Percentiles rank a stretch among this genome's conserved stretches.
Evolutionary conservation across 2,888 invertebrate genomes (phyloP).

Genomic region (Barypeithes pellucidus): DNA sequence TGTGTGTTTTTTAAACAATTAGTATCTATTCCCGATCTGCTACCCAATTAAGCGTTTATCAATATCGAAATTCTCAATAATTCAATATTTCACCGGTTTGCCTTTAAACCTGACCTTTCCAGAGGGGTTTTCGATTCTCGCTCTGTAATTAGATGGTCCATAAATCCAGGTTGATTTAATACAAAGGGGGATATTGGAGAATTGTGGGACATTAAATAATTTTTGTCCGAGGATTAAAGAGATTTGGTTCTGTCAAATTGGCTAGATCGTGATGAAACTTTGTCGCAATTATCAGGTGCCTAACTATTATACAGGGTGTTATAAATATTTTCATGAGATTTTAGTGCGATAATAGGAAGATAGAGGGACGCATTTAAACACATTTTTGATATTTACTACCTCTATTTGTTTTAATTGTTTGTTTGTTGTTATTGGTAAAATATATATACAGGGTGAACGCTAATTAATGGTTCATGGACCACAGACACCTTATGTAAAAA

Average conservation of each 20-base stretch:
- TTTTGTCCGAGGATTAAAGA: slow-evolving; percentile 20
- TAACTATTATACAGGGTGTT: too few relatives aligned
- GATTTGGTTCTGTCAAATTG: slow-evolving; percentile 23
- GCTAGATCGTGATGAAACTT: not conserved
- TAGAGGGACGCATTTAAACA: too few relatives aligned
- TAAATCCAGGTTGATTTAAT: slow-evolving; percentile 40
- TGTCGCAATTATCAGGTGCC: not conserved
- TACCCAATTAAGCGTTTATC: slow-evolving; percentile 7
- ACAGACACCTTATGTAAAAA: too few relatives aligned
- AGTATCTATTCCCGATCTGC: not conserved
- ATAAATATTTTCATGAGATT: too few relatives aligned
- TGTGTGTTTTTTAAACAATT: too few relatives aligned
- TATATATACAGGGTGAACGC: too few relatives aligned
- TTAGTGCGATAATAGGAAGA: too few relatives aligned
- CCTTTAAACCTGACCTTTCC: slow-evolving; percentile 3
- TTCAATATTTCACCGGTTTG: slow-evolving; percentile 13
- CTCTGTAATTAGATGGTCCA: slow-evolving; percentile 34
- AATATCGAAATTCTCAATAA: slow-evolving; percentile 17
- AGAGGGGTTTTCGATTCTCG: slow-evolving; percentile 21
- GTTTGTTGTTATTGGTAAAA: too few relatives aligned
- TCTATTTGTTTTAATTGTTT: too few relatives aligned
- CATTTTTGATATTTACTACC: too few relatives aligned
- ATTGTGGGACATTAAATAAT: slow-evolving; percentile 17
- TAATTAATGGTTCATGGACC: too few relatives aligned
- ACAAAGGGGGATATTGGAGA: slow-evolving; percentile 28